Evolutionary conservation across 1,140 invertebrate species (phyloP), one percentile per base, ranked within the genome.

Genomic region (Papilio aristodemus): DNA sequence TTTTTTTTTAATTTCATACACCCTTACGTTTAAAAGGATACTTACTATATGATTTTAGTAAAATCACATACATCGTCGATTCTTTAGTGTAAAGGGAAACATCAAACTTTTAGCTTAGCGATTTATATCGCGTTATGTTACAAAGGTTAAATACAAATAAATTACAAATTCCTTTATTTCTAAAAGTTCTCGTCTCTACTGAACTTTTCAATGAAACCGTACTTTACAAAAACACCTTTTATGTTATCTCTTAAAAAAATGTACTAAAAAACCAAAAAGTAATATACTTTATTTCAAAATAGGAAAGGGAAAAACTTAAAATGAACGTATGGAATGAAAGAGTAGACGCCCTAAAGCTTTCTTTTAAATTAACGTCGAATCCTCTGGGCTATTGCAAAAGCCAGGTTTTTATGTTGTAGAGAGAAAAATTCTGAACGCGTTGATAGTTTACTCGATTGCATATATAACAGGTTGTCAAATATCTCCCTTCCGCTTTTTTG

Each of bases 361-460:
- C 46, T 50, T 50, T 50, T 9, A 22, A 50, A 50, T 50, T 50
- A 50, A 50, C 46, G 22, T 50, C 46, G 46, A 50, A 22, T 50
- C 17, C 46, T 19, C 17, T 50, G 9, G 46, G 46, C 7, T 19
- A 50, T 50, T 50, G 46, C 17, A 22, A 50, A 50, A 50, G 46
- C 17, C 46, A 50, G 46, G 9, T 50, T 50, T 46, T 50, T 22
- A 50, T 50, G 9, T 50, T 50, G 19, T 22, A 19, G 11, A 50
- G 46, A 50, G 46, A 50, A 22, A 32, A 32, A 6, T 50, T 50
- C 9, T 19, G 5, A 50, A 50, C 46, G 10, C 19, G 19, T 22
- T 22, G 1, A 7, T 50, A 50, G 19, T 22, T 9, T 9, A 22
- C 46, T 50, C 22, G 46, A 50, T 50, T 17, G 46, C 19, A 22